These are phyloP conservation scores for Myxocyprinus asiaticus DNA, from an alignment of 2,113 vertebrate species.

Conservation along the genomic window DNA sequence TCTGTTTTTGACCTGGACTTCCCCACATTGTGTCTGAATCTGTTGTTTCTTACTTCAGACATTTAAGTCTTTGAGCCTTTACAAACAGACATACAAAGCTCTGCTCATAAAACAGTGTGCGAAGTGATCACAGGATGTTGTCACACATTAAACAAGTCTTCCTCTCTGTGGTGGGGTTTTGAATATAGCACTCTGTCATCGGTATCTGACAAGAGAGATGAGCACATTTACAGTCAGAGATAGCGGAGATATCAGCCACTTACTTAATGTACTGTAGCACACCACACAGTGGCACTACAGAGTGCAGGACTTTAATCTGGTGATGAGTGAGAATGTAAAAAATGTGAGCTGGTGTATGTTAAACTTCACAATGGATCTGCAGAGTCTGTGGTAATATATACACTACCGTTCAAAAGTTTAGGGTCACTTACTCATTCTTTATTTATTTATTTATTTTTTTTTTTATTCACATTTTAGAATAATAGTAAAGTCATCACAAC, in stretches of 20 bases:
- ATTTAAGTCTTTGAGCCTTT: slow-evolving; percentile 86
- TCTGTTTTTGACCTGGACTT: slow-evolving; percentile 82
- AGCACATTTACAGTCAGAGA: slow-evolving; percentile 24
- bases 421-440: no score
- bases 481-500: no score
- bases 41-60: slow-evolving; percentile 80
- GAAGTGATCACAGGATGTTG: slow-evolving; percentile 56
- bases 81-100: slow-evolving; percentile 74
- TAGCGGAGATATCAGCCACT: slow-evolving; percentile 7
- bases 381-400: background rate
- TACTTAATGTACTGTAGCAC: background rate
- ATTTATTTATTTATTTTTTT: no score
- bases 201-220: slow-evolving; percentile 22
- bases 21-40: slow-evolving; percentile 85
- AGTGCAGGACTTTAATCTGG: background rate
- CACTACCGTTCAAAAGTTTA: no score
- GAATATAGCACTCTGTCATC: background rate
- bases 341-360: background rate
- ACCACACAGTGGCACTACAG: slow-evolving; percentile 31
- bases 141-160: slow-evolving; percentile 63
- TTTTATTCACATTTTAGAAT: no score
- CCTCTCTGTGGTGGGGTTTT: background rate
- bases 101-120: slow-evolving; percentile 27
- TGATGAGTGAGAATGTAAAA: background rate
- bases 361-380: background rate